Percentiles rank a stretch among this genome's conserved stretches.
Conservation (phyloP, 2,113 vertebrate genomes). For the Myiozetetes cayanensis region DNA sequence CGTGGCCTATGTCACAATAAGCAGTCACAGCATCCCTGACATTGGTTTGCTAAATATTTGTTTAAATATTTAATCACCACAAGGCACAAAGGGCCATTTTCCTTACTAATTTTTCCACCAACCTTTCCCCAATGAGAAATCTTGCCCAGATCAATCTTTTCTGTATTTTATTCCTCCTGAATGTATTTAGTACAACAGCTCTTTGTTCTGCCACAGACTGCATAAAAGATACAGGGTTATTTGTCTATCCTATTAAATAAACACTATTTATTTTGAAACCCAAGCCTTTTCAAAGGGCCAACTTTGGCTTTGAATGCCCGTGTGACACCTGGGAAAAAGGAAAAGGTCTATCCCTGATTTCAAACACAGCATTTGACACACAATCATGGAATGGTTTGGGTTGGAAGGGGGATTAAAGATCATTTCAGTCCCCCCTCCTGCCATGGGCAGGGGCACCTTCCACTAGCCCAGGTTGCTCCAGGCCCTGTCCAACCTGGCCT, state of each 20-base stretch:
- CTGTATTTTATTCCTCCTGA: not conserved
- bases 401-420: not conserved
- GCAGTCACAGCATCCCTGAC: not conserved
- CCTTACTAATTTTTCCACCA: not conserved
- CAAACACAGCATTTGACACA: not conserved
- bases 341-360: not conserved
- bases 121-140: not conserved
- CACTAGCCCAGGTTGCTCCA: not conserved
- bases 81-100: not conserved
- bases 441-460: not conserved
- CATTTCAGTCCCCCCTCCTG: not conserved
- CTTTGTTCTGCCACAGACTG: not conserved
- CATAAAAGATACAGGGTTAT: not conserved
- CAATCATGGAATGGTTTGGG: not conserved
- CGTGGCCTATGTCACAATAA: rapidly evolving
- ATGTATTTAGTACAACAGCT: not conserved
- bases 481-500: not conserved
- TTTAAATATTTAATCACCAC: not conserved
- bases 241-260: not conserved
- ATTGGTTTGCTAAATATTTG: not conserved
- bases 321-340: not conserved
- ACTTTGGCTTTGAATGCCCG: not conserved
- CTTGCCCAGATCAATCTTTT: not conserved
- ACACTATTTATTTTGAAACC: not conserved
- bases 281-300: not conserved